Percentiles rank a stretch among this genome's conserved stretches.
These are phyloP conservation scores for Leptoclinus maculatus DNA, from an alignment of 2,797 vertebrate species.

Conservation along the genomic window DNA sequence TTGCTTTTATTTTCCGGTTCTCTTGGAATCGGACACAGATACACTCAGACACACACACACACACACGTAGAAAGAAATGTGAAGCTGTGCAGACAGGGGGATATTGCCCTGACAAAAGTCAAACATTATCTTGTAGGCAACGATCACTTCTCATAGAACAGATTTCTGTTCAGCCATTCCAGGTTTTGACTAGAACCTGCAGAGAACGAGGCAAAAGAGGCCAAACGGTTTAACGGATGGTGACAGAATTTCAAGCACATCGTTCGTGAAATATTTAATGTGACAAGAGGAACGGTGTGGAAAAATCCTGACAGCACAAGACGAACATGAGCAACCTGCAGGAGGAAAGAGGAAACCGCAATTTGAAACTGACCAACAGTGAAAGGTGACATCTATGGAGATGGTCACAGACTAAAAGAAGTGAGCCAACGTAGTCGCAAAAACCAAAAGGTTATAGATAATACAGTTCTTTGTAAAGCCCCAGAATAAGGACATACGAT, in stretches of 20 bases:
- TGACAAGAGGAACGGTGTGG: constrained; percentile 40
- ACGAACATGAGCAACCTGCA: constrained; percentile 46
- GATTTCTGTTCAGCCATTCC: constrained; percentile 55
- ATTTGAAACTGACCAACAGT: constrained; percentile 9
- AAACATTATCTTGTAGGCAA: constrained; percentile 71
- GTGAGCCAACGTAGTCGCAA: background rate
- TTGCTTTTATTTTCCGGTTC: constrained; percentile 81
- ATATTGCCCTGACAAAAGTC: constrained; percentile 68
- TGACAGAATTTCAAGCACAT: constrained; percentile 58
- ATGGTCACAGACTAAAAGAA: constrained; percentile 3
- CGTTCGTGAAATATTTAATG: constrained; percentile 54
- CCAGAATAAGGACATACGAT: background rate
- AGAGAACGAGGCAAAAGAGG: constrained; percentile 54
- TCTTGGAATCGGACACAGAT: constrained; percentile 77
- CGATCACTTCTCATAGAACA: constrained; percentile 63
- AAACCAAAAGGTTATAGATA: background rate
- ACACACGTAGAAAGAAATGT: constrained; percentile 60
- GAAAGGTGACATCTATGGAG: constrained; percentile 23
- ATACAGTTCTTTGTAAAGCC: background rate
- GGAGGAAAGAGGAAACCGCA: constrained; percentile 5
- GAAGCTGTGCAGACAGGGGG: constrained; percentile 67
- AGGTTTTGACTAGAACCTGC: constrained; percentile 68
- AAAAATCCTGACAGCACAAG: constrained; percentile 42
- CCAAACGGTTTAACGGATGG: constrained; percentile 52
- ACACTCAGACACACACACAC: constrained; percentile 53